Percentiles rank a stretch among this genome's conserved stretches.
Conservation (phyloP, 92 coral and sea anemone genomes). For the Isaurus tuberculatus region DNA sequence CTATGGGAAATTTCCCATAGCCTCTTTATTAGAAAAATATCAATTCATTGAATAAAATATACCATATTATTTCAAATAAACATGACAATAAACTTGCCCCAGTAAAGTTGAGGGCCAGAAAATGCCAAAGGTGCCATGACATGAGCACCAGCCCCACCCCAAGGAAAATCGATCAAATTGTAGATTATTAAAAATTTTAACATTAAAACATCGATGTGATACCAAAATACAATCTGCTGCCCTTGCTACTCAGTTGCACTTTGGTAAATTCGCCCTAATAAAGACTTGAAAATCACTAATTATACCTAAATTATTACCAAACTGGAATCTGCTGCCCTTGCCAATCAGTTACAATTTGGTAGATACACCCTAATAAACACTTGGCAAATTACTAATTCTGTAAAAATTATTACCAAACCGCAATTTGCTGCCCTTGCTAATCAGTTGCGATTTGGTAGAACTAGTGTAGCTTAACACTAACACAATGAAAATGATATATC, state of each 20-base stretch:
- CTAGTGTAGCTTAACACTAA: background rate
- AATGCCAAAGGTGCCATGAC: background rate
- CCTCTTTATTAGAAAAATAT: conserved; percentile 5
- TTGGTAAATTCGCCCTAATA: background rate
- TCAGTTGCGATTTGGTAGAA: background rate
- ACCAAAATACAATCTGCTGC: background rate
- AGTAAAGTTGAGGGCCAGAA: conserved; percentile 4
- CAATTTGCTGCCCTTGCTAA: background rate
- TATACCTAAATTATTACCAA: background rate
- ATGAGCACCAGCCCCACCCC: background rate
- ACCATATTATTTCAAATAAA: background rate
- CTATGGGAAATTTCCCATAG: background rate
- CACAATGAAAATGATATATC: background rate
- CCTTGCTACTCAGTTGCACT: background rate
- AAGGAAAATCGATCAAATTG: background rate
- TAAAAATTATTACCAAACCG: background rate
- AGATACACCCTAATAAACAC: background rate
- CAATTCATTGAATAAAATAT: background rate
- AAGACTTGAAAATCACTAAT: background rate
- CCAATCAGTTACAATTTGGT: background rate
- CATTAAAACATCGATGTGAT: background rate
- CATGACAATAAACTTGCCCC: conserved; percentile 1
- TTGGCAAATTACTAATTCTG: background rate
- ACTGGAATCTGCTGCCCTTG: conserved; percentile 1
- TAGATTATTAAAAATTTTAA: background rate